phyloP scores from a whole-genome alignment of 1,140 invertebrate species.

The Drosophila azteca region DNA sequence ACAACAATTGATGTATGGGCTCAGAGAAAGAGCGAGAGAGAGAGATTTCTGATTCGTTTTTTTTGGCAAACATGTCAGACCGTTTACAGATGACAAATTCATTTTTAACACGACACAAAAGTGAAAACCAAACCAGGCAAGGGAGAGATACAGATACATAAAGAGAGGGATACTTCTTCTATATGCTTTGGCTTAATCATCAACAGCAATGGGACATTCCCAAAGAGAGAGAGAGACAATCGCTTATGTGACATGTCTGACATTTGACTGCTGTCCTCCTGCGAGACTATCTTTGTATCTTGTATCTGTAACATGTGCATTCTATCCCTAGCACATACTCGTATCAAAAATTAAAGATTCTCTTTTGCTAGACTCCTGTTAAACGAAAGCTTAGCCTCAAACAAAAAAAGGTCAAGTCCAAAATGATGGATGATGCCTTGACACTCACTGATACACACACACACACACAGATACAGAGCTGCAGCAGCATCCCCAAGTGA shows the following conservation, averaged over 20 bases:
- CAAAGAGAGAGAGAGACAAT: slow-evolving; percentile 24
- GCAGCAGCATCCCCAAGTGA: slow-evolving; percentile 77
- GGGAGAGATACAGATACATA: slow-evolving; percentile 20
- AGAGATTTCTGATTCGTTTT: slow-evolving; percentile 29
- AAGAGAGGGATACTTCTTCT: too few relatives aligned
- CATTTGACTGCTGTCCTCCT: slow-evolving; percentile 38
- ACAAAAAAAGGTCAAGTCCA: slow-evolving; percentile 83
- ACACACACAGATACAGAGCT: slow-evolving; percentile 22
- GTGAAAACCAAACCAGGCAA: slow-evolving; percentile 50
- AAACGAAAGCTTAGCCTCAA: slow-evolving; percentile 67
- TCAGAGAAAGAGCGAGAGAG: slow-evolving; percentile 31
- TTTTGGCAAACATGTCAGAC: slow-evolving; percentile 79
- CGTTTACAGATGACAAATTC: slow-evolving; percentile 83
- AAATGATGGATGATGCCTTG: slow-evolving; percentile 83
- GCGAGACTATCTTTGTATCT: slow-evolving; percentile 14
- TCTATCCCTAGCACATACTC: slow-evolving; percentile 59
- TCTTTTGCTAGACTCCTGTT: slow-evolving; percentile 45
- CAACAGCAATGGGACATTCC: slow-evolving; percentile 64
- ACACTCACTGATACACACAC: slow-evolving; percentile 50
- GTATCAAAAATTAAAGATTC: slow-evolving; percentile 74
- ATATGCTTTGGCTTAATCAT: slow-evolving; percentile 40
- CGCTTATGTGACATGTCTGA: slow-evolving; percentile 33
- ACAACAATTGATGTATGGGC: slow-evolving; percentile 75
- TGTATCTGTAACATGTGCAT: slow-evolving; percentile 61
- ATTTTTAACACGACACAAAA: slow-evolving; percentile 78